These are phyloP conservation scores for Halesus radiatus DNA, from an alignment of 1,140 invertebrate genomes.

Conservation along the genomic window DNA sequence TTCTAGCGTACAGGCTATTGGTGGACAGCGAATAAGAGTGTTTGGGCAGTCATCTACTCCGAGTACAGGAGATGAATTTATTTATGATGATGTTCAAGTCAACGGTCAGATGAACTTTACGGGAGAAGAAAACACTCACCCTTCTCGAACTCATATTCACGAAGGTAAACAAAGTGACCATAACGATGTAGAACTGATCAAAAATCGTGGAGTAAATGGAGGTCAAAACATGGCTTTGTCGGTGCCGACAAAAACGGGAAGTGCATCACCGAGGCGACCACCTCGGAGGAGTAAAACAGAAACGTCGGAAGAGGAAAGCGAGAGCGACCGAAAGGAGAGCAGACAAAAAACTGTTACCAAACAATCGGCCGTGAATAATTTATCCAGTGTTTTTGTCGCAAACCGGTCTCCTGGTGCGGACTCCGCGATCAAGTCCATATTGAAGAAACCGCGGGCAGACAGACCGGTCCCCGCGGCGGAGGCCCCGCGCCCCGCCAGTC, in stretches of 20 bases:
- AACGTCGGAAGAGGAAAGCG: slow-evolving; percentile 56
- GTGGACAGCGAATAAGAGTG: slow-evolving; percentile 72
- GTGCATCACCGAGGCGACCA: slow-evolving; percentile 60
- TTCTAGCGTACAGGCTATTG: slow-evolving; percentile 71
- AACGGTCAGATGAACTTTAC: slow-evolving; percentile 50
- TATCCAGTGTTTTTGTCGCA: slow-evolving; percentile 50
- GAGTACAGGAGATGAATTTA: slow-evolving; percentile 61
- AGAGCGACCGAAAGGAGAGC: slow-evolving; percentile 52
- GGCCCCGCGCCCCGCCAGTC: slow-evolving; percentile 39
- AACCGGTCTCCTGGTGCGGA: slow-evolving; percentile 51
- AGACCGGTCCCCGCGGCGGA: slow-evolving; percentile 45
- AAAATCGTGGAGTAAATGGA: neutral
- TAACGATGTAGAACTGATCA: neutral
- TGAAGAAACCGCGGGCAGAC: slow-evolving; percentile 75
- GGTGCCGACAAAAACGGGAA: slow-evolving; percentile 11
- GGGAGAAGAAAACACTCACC: slow-evolving; percentile 14
- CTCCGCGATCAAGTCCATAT: slow-evolving; percentile 74
- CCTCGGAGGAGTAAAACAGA: slow-evolving; percentile 61
- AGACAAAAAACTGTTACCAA: slow-evolving; percentile 56
- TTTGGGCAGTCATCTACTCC: slow-evolving; percentile 65
- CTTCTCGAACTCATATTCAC: neutral
- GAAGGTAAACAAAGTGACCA: slow-evolving; percentile 16
- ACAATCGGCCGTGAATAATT: slow-evolving; percentile 56
- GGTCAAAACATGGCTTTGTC: slow-evolving; percentile 4
- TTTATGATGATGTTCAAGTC: slow-evolving; percentile 65